Evolutionary conservation across 2,113 vertebrate genomes (phyloP).

Genomic region (Dicrurus megarhynchus): DNA sequence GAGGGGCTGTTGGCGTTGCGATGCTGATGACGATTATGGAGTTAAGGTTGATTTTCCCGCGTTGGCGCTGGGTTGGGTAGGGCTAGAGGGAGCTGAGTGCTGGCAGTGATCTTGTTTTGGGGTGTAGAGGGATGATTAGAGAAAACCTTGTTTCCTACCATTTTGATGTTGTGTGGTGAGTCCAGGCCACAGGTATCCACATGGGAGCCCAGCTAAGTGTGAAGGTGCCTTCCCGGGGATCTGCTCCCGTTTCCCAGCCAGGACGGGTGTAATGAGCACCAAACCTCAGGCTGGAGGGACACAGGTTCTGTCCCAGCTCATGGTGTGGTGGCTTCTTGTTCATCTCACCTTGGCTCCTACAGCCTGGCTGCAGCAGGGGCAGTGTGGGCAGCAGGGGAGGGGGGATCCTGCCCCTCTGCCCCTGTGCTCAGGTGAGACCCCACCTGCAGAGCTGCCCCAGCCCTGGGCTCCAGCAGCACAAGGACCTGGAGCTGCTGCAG

Average conservation of each 20-base stretch:
- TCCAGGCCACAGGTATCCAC: not conserved
- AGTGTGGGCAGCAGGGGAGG: not conserved
- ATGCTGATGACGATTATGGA: not conserved
- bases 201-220: not conserved
- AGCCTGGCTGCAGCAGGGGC: not conserved
- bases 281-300: not conserved
- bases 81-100: not conserved
- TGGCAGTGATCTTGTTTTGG: not conserved
- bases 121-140: not conserved
- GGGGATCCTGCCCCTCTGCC: not conserved
- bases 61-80: not conserved
- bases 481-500: not conserved
- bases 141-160: not conserved
- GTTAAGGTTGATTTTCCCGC: conserved; percentile 34
- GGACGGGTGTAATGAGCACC: not conserved
- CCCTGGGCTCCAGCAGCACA: not conserved
- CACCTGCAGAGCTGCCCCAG: not conserved
- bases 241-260: not conserved
- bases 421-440: not conserved
- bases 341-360: not conserved
- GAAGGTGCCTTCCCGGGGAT: not conserved
- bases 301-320: fast-evolving
- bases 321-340: fast-evolving
- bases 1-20: not conserved
- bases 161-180: not conserved